These are phyloP conservation scores for Drosophila paracracens DNA, from an alignment of 2,888 invertebrate species.

Conservation along the genomic window DNA sequence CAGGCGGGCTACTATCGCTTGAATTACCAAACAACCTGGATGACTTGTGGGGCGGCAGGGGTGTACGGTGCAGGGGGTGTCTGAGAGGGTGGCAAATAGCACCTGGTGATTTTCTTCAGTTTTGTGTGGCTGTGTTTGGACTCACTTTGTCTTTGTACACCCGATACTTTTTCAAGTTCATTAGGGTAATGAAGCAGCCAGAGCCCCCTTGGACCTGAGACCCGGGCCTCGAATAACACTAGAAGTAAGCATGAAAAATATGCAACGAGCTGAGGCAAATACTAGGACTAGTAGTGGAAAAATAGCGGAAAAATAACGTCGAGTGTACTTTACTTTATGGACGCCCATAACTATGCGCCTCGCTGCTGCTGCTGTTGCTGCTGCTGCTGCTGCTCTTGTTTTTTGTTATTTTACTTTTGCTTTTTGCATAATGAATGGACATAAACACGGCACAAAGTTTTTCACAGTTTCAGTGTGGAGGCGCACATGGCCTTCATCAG, in stretches of 20 bases:
- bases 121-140: conserved; percentile 33
- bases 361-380: conserved; percentile 30
- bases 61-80: neutral
- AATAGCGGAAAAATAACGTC: conserved; percentile 52
- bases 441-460: conserved; percentile 63
- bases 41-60: no score
- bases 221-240: conserved; percentile 15
- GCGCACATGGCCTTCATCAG: conserved; percentile 53
- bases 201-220: conserved; percentile 33
- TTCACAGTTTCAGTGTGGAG: conserved; percentile 42
- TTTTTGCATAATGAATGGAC: conserved; percentile 78
- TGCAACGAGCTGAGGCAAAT: conserved; percentile 18
- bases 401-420: conserved; percentile 40
- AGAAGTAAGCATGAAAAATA: conserved; percentile 24
- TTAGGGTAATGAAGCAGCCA: conserved; percentile 80
- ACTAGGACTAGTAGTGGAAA: conserved; percentile 12
- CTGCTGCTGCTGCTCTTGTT: neutral
- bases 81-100: conserved; percentile 19
- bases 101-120: conserved; percentile 72
- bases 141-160: conserved; percentile 69
- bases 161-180: conserved; percentile 80
- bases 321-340: conserved; percentile 65
- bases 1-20: conserved; percentile 36
- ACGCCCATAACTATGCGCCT: conserved; percentile 61
- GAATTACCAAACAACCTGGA: conserved; percentile 35